Base-by-base conservation (phyloP, 2,113 vertebrate species). In the Muscicapa adusta region DNA sequence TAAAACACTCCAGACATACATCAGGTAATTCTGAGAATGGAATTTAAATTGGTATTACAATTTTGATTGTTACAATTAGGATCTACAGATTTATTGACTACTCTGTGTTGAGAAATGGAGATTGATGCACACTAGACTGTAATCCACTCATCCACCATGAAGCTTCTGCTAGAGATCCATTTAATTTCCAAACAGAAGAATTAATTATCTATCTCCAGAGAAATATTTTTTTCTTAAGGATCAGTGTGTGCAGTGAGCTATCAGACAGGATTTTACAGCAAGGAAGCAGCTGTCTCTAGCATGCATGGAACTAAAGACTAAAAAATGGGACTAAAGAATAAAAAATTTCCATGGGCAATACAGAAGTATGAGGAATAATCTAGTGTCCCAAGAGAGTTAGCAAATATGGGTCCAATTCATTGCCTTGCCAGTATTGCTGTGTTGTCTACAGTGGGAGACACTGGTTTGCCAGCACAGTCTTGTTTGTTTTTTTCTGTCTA, bases 181-280 rank as follows among this genome's bases (percentile, higher is more conserved):
- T 93, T 84, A 81, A 93, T 95, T 89, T 94, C 70, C 25, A 79
- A 78, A 82, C 22, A 72, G 83, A 91, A 93, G 25, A 62, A 85
- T 94, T 89, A 36, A 92, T 93, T 95, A 81, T 85, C 20, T 78
- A 3, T 78, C 86, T 91, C 62, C 70, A 57, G 84, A 89, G 31
- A 92, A 89, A 75, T 29, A 63, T 72, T 33, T 29, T 85, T 89
- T 77, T 77, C 67, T 68, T 48, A 22, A 57, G 65, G 72, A 54
- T 63, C 76, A 36, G 2, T 22, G 3, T 81, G 65, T 81, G 28
- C 86, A 77, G 0, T 81, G 91, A 95, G 48, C 36, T 87, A 48
- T 66, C 43, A 26, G 56, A 76, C 71, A 78, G 42, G 19, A n/a
- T 91, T 89, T 66, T 65, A 4, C 7, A 3, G 68, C 0, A 0